Conservation (phyloP, 92 coral and sea anemone genomes). For the Scolanthus callimorphus region DNA sequence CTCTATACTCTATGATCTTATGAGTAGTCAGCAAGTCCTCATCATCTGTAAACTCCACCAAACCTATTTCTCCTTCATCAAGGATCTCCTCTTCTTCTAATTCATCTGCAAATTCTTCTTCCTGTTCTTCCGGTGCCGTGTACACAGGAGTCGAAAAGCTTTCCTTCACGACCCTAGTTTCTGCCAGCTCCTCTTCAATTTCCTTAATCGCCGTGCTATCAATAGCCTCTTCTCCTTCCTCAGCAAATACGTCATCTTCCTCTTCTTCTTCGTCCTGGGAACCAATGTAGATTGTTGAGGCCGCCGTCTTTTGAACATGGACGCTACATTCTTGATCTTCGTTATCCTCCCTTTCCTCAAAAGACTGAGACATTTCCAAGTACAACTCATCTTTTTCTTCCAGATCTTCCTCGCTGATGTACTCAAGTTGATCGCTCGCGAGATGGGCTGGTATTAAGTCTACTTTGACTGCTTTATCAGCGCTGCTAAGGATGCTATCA, state of each 20-base stretch:
- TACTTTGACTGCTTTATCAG: not conserved
- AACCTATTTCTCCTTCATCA: constrained; percentile 1
- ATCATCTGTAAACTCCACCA: constrained; percentile 19
- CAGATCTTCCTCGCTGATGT: constrained; percentile 31
- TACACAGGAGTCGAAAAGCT: constrained; percentile 32
- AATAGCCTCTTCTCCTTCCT: constrained; percentile 16
- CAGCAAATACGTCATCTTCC: not conserved
- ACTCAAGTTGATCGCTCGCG: constrained; percentile 21
- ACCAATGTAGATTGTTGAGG: constrained; percentile 6
- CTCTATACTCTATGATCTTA: constrained; percentile 3
- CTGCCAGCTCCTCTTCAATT: constrained; percentile 29
- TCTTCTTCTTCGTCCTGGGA: constrained; percentile 11
- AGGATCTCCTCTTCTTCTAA: constrained; percentile 5
- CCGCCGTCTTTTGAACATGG: constrained; percentile 15
- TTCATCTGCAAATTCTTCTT: not conserved
- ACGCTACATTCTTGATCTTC: constrained; percentile 17
- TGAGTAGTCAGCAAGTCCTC: constrained; percentile 1
- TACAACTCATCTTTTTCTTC: constrained; percentile 42
- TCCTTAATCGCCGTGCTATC: constrained; percentile 34
- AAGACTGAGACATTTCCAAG: constrained; percentile 3
- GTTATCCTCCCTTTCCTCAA: constrained; percentile 18
- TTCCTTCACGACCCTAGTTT: constrained; percentile 28
- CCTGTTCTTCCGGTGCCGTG: constrained; percentile 15
- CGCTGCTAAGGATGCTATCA: not conserved
- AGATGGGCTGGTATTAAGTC: not conserved